Conservation (phyloP, 2,888 invertebrate species). For the Pasiphila rectangulata region DNA sequence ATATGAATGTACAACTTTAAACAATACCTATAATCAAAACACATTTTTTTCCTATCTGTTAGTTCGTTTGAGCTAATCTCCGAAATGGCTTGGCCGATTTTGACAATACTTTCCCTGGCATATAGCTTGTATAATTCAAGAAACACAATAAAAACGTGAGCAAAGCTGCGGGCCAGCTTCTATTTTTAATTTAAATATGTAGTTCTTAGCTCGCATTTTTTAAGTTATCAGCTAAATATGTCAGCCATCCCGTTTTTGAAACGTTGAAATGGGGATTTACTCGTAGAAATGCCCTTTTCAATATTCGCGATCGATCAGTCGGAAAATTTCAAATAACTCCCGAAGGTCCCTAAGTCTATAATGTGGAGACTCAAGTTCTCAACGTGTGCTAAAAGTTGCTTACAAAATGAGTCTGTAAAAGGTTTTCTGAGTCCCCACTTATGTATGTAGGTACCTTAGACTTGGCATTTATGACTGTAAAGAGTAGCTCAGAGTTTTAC, state of each 20-base stretch:
- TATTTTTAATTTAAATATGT: too few species aligned
- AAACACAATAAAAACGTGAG: too few species aligned
- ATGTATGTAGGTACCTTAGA: conserved; percentile 8
- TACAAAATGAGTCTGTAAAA: conserved; percentile 35
- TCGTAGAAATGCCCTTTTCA: conserved; percentile 24
- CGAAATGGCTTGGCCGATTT: too few species aligned
- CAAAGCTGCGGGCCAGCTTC: too few species aligned
- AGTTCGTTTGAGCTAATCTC: too few species aligned
- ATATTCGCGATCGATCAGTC: conserved; percentile 28
- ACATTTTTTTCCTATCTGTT: too few species aligned
- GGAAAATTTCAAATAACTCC: conserved; percentile 31
- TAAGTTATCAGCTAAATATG: conserved; percentile 4
- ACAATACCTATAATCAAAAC: too few species aligned
- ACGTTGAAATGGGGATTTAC: conserved; percentile 21
- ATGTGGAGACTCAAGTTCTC: conserved; percentile 17
- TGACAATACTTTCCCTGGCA: too few species aligned
- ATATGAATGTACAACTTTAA: too few species aligned
- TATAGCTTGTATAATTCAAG: too few species aligned
- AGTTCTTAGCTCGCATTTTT: too few species aligned
- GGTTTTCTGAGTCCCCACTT: conserved; percentile 29
- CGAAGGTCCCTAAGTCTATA: conserved; percentile 22
- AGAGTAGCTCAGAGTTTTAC: too few species aligned
- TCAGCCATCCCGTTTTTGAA: conserved; percentile 13
- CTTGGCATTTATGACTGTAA: conserved; percentile 13
- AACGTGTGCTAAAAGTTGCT: conserved; percentile 35